phyloP scores from a whole-genome alignment of 2,113 vertebrate species.

The Meriones unguiculatus region DNA sequence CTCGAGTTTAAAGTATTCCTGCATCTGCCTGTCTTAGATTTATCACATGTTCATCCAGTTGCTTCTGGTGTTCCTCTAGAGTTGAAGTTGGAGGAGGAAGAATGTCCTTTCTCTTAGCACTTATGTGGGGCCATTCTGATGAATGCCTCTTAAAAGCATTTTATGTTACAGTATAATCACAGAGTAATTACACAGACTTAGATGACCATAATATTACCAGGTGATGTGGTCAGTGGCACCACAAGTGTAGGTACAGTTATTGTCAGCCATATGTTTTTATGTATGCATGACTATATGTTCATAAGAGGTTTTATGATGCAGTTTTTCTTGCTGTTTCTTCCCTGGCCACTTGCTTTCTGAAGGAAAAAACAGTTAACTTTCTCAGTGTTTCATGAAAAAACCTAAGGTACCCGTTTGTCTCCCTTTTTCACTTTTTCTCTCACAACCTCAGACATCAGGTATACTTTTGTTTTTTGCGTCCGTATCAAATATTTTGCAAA shows the following conservation, averaged over 20 bases:
- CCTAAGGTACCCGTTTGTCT: no score
- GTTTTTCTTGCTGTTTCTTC: not conserved
- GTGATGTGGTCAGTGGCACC: not conserved
- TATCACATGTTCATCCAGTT: not conserved
- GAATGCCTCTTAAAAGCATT: not conserved
- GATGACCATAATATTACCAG: no score
- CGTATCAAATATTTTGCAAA: not conserved
- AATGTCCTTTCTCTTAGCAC: not conserved
- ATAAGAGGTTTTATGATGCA: not conserved
- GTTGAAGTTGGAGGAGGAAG: not conserved
- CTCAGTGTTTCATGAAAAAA: not conserved
- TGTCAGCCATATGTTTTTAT: not conserved
- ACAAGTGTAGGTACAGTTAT: no score
- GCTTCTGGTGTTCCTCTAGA: not conserved
- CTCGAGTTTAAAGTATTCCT: not conserved
- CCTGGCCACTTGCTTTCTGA: not conserved
- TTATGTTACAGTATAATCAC: not conserved
- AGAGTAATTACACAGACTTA: not conserved
- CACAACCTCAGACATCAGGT: not conserved
- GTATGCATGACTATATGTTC: not conserved
- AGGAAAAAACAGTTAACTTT: not conserved
- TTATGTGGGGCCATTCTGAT: not conserved
- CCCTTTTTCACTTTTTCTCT: not conserved
- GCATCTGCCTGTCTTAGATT: not conserved
- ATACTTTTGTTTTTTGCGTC: not conserved